These are phyloP conservation scores for Phenganax marumi DNA, from an alignment of 92 coral and sea anemone species.

Conservation along the genomic window DNA sequence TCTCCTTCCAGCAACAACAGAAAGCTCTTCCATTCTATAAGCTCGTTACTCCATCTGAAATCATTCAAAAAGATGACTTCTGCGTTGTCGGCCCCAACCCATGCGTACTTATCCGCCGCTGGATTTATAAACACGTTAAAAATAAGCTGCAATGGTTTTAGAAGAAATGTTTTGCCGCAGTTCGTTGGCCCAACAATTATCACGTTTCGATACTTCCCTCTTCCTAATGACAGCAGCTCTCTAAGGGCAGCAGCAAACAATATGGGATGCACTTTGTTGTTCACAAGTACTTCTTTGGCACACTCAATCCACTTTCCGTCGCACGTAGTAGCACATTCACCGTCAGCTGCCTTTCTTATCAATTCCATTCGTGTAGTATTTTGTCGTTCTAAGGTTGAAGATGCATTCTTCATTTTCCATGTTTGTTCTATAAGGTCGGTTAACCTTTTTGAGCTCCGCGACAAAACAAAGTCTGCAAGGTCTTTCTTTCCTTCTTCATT, in stretches of 20 bases:
- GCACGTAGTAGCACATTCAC: background rate
- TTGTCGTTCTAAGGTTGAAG: background rate
- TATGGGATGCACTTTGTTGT: background rate
- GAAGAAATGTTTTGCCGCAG: background rate
- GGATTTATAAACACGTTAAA: background rate
- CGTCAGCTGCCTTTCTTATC: no score
- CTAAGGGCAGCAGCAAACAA: conserved; percentile 11
- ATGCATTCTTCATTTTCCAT: conserved; percentile 16
- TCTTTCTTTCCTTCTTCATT: conserved; percentile 20
- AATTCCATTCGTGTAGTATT: no score
- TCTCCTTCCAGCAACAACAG: background rate
- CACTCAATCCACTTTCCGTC: background rate
- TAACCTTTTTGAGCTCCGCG: background rate
- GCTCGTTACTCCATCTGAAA: conserved; percentile 5
- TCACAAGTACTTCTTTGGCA: background rate
- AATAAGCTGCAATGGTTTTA: no score
- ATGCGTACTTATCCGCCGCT: conserved; percentile 1
- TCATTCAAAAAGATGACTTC: no score
- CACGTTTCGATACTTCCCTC: conserved; percentile 37
- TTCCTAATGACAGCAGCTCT: background rate
- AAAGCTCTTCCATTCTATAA: background rate
- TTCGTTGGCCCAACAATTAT: conserved; percentile 40
- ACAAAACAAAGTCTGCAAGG: conserved; percentile 12
- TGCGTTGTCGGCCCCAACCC: conserved; percentile 5
- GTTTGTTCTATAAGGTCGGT: conserved; percentile 9